A percentile compares a stretch with the other conserved stretches of the same genome.
Evolutionary conservation across 2,888 invertebrate species (phyloP).

Genomic region (Patella caerulea): DNA sequence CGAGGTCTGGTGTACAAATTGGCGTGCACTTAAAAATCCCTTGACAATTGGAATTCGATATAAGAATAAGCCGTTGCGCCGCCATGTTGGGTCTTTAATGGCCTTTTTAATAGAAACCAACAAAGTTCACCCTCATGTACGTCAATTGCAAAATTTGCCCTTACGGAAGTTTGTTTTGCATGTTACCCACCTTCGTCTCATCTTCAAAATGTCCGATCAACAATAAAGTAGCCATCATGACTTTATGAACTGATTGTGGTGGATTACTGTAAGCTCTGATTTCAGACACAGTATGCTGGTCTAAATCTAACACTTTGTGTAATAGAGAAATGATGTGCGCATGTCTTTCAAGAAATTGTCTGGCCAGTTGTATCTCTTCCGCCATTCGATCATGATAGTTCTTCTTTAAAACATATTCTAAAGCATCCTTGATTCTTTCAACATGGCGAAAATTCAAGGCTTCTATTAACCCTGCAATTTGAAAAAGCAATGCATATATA

Average conservation of each 20-base stretch:
- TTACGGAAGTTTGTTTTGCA: no score
- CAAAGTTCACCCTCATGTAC: no score
- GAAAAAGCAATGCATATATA: background rate
- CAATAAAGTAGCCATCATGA: conserved; percentile 65
- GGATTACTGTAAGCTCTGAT: conserved; percentile 64
- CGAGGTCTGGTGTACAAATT: no score
- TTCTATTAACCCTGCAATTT: background rate
- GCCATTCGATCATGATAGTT: background rate
- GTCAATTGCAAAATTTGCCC: no score
- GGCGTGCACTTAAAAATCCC: no score
- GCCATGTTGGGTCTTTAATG: no score
- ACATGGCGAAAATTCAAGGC: background rate
- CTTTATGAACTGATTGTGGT: conserved; percentile 56
- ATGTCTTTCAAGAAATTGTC: conserved; percentile 47
- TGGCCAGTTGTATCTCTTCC: conserved; percentile 45
- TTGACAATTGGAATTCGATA: no score
- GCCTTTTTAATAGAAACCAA: no score
- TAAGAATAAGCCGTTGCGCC: no score
- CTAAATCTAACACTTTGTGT: conserved; percentile 55
- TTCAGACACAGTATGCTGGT: conserved; percentile 67
- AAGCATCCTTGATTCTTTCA: background rate
- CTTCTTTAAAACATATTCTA: background rate
- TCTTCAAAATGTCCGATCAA: conserved; percentile 64
- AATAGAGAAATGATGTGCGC: conserved; percentile 49
- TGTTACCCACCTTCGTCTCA: conserved; percentile 59